Conservation (phyloP, 2,888 invertebrate genomes). For the Drosophila acutilabella region DNA sequence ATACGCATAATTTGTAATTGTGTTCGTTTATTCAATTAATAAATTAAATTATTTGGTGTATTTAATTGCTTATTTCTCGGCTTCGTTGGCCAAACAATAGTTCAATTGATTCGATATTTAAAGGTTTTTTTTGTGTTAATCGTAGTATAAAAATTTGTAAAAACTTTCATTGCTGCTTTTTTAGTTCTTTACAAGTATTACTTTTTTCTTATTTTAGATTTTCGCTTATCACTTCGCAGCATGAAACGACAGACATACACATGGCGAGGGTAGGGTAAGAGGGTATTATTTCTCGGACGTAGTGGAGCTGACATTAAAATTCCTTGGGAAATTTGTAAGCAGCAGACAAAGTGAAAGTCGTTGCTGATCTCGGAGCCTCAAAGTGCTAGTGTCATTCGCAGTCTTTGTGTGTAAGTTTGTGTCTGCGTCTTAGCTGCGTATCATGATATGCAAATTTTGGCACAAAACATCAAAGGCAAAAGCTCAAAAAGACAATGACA, state of each 20-base stretch:
- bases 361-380: slow-evolving; percentile 51
- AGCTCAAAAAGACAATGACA: slow-evolving; percentile 72
- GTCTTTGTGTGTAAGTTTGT: slow-evolving; percentile 22
- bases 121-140: slow-evolving; percentile 62
- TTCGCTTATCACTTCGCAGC: slow-evolving; percentile 25
- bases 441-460: slow-evolving; percentile 77
- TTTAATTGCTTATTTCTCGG: slow-evolving; percentile 70
- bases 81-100: slow-evolving; percentile 59
- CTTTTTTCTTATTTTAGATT: slow-evolving; percentile 13
- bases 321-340: slow-evolving; percentile 42
- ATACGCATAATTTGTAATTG: slow-evolving; percentile 53
- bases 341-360: slow-evolving; percentile 66
- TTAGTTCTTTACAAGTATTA: neutral
- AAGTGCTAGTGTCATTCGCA: slow-evolving; percentile 51
- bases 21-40: slow-evolving; percentile 64
- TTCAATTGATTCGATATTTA: slow-evolving; percentile 57
- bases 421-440: slow-evolving; percentile 59
- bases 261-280: neutral
- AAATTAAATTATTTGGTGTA: slow-evolving; percentile 72
- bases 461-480: slow-evolving; percentile 72
- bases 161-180: slow-evolving; percentile 52
- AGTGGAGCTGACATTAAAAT: slow-evolving; percentile 49
- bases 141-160: slow-evolving; percentile 66
- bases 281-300: slow-evolving; percentile 8
- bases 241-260: no score